Evolutionary conservation across 2,113 vertebrate species (phyloP), one percentile per base, ranked within the genome.

Genomic region (Paedocypris sp.): DNA sequence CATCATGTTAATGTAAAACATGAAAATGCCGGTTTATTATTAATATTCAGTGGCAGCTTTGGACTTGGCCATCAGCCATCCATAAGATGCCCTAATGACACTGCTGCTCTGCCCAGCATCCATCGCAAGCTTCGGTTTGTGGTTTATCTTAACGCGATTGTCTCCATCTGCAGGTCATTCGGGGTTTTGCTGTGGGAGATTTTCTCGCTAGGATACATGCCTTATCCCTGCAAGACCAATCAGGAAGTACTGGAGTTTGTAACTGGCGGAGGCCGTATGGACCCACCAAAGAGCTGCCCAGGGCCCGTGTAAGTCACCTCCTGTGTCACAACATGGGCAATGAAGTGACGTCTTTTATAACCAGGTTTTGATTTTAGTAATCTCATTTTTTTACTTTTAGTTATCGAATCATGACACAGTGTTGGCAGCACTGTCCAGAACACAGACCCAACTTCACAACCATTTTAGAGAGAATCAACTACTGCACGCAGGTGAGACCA

Each of bases 181-280:
- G 93, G 94, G 22, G 90, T 94, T 32, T 79, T 97, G 45, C 88
- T 97, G 11, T 93, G 92, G 91, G 90, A 97, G 78, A 91, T 94
- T 71, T 87, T 94, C 70, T 97, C 90, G 20, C 74, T 95, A 69
- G 92, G 92, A 15, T 97, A 90, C 72, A 91, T 91, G 91, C 91
- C 91, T 0, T 94, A 92, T 62, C 89, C 92, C 13, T 91, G 91
- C 68, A 86, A 83, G 75, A 90, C 89, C 76, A 95, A 93, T 71
- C 91, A 92, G 64, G 94, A 95, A 74, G 90, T 94, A 41, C 80
- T 91, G 75, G 91, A 93, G 79, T 93, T 91, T 64, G 86, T 96
- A 49, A 84, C 86, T 19, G 84, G 86, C 19, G 91, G 91, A 62
- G 89, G 89, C 60, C 73, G 86, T 54, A 93, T 95, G 91, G 91